Percentiles rank a stretch among this genome's conserved stretches.
phyloP scores from a whole-genome alignment of 1,140 invertebrate genomes.

The Hylaeus anthracinus region DNA sequence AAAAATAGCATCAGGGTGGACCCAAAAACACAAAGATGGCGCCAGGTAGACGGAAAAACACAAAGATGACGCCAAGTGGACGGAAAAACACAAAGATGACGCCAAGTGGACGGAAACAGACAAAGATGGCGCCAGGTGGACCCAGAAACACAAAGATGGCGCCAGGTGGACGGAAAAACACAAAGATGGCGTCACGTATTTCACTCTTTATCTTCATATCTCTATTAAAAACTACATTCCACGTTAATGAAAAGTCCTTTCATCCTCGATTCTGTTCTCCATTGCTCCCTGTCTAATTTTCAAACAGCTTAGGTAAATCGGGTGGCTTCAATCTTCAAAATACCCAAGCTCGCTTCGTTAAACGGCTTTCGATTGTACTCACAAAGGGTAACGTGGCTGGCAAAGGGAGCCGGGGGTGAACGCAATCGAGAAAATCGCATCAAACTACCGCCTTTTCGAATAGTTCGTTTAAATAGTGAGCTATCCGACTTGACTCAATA shows the following conservation, averaged over 20 bases:
- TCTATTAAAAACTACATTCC: background rate
- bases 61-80: no score
- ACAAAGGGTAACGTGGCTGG: slow-evolving; percentile 1
- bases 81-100: no score
- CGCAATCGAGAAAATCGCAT: slow-evolving; percentile 31
- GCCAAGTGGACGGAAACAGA: no score
- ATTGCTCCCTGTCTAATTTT: slow-evolving; percentile 16
- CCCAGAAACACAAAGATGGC: no score
- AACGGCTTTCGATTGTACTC: slow-evolving; percentile 2
- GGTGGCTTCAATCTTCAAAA: slow-evolving; percentile 31
- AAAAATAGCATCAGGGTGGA: no score
- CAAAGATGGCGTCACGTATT: no score
- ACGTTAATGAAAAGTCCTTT: background rate
- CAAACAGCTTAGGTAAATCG: slow-evolving; percentile 23
- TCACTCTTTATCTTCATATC: no score
- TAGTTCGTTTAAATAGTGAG: slow-evolving; percentile 37
- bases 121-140: no score
- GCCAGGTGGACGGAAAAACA: no score
- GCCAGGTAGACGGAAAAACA: no score
- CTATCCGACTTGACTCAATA: slow-evolving; percentile 38
- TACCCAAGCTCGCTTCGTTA: slow-evolving; percentile 16
- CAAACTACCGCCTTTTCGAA: slow-evolving; percentile 23
- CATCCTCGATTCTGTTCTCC: background rate
- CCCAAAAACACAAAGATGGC: no score
- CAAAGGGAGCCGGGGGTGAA: background rate